phyloP scores from a whole-genome alignment of 2,888 invertebrate genomes.

The Netelia melanura region DNA sequence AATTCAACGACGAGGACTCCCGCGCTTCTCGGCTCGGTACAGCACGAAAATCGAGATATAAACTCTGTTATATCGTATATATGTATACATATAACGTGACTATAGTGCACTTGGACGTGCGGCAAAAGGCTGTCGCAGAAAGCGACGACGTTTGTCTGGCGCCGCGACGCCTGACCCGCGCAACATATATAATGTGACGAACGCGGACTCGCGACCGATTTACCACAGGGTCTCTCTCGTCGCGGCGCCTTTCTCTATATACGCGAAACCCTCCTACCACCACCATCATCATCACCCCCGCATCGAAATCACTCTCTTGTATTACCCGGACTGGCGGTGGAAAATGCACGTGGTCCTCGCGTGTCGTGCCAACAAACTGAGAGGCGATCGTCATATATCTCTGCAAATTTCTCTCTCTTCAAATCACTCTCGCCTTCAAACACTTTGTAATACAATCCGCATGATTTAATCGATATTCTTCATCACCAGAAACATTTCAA shows the following conservation, averaged over 20 bases:
- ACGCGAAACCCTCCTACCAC: not conserved
- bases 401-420: not conserved
- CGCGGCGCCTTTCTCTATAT: slow-evolving; percentile 43
- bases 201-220: slow-evolving; percentile 69
- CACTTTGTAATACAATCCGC: slow-evolving; percentile 24
- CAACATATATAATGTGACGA: slow-evolving; percentile 76
- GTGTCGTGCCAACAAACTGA: slow-evolving; percentile 56
- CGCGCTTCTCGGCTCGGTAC: slow-evolving; percentile 41
- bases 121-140: slow-evolving; percentile 4
- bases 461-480: slow-evolving; percentile 1
- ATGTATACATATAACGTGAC: not conserved
- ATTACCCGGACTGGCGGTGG: slow-evolving; percentile 15
- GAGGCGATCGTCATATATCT: slow-evolving; percentile 43
- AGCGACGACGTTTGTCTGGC: slow-evolving; percentile 72
- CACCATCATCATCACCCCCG: not conserved
- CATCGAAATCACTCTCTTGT: slow-evolving; percentile 31
- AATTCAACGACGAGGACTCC: slow-evolving; percentile 48
- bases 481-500: not conserved
- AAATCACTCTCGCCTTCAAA: not conserved
- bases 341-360: slow-evolving; percentile 28
- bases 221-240: slow-evolving; percentile 20
- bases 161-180: slow-evolving; percentile 79
- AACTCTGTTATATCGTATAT: not conserved
- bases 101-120: slow-evolving; percentile 31
- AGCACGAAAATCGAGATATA: not conserved